Evolutionary conservation across 2,113 vertebrate genomes (phyloP).

Genomic region (Rhabdomys dilectus): DNA sequence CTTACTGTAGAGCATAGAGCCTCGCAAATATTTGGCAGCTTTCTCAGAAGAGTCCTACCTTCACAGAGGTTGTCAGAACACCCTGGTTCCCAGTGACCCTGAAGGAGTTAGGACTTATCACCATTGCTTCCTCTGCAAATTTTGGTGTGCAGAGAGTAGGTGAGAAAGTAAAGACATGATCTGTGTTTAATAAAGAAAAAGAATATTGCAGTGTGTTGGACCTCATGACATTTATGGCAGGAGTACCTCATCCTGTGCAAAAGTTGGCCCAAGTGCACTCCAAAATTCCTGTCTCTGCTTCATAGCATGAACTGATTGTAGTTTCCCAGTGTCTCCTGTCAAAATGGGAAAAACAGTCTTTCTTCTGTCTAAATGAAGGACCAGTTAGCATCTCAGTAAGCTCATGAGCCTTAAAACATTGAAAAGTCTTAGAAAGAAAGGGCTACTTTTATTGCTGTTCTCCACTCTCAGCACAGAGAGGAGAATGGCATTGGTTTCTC

Average conservation of each 20-base stretch:
- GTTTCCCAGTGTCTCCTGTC: neutral
- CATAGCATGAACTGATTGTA: neutral
- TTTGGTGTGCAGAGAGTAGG: neutral
- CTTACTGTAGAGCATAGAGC: neutral
- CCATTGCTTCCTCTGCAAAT: neutral
- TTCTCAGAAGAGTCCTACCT: neutral
- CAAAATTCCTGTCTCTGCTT: constrained; percentile 1
- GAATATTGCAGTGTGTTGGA: neutral
- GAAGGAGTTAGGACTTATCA: neutral
- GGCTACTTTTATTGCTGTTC: neutral
- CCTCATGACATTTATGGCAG: constrained; percentile 26
- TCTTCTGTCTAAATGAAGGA: neutral
- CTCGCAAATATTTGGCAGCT: neutral
- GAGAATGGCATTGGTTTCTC: neutral
- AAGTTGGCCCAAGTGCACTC: neutral
- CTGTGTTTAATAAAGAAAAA: constrained; percentile 1
- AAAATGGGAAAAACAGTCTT: neutral
- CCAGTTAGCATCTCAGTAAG: neutral
- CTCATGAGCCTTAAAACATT: neutral
- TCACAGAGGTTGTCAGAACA: neutral
- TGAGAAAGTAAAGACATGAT: neutral
- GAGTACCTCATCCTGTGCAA: neutral
- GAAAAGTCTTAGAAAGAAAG: neutral
- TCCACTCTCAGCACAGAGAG: neutral
- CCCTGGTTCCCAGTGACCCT: neutral